A percentile compares a stretch with the other conserved stretches of the same genome.
Conservation (phyloP, 2,888 invertebrate genomes). For the Tachina lurida region DNA sequence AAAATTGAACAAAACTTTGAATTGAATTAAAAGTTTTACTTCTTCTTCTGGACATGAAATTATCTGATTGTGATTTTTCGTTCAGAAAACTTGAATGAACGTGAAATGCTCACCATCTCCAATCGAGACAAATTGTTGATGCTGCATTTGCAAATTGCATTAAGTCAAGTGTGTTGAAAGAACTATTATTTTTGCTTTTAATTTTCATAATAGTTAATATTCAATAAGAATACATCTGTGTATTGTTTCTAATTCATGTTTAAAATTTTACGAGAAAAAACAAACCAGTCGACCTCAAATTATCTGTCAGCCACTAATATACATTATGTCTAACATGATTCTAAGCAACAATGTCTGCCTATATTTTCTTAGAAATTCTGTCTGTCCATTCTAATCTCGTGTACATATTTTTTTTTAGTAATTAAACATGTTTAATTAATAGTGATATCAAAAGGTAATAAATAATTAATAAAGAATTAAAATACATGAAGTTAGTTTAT, state of each 20-base stretch:
- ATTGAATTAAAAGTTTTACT: no score
- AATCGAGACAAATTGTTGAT: neutral
- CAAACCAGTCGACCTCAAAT: conserved; percentile 60
- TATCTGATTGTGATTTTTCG: no score
- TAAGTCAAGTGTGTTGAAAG: conserved; percentile 17
- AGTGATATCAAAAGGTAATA: neutral
- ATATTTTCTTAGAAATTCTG: conserved; percentile 19
- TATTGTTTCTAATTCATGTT: conserved; percentile 4
- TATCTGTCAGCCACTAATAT: conserved; percentile 35
- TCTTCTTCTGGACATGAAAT: no score
- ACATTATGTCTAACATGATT: conserved; percentile 55
- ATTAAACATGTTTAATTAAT: conserved; percentile 46
- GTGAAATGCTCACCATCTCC: neutral
- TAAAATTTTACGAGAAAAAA: conserved; percentile 16
- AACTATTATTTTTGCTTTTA: conserved; percentile 12
- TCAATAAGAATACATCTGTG: neutral
- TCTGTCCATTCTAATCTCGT: neutral
- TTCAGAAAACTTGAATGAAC: no score
- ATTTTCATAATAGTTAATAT: neutral
- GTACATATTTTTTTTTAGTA: neutral
- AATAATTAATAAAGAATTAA: neutral
- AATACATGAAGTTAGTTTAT: neutral
- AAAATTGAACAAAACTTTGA: no score
- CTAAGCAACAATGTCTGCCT: conserved; percentile 27
- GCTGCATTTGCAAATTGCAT: conserved; percentile 30